phyloP scores from a whole-genome alignment of 2,113 vertebrate species.

The Tichodroma muraria region DNA sequence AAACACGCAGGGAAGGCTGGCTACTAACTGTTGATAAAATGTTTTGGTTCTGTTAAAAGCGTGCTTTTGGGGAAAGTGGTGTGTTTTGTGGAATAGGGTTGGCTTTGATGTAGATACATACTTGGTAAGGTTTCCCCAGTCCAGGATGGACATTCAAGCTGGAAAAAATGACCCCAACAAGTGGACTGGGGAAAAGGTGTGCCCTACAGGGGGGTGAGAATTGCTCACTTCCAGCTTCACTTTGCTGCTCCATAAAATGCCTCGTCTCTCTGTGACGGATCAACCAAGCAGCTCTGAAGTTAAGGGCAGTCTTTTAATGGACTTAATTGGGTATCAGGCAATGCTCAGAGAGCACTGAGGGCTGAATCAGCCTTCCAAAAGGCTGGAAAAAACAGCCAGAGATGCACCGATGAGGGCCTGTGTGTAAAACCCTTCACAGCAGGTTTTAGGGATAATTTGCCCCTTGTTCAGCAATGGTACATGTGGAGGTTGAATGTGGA shows the following conservation, averaged over 20 bases:
- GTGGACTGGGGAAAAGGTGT: neutral
- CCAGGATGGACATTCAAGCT: neutral
- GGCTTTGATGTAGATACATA: neutral
- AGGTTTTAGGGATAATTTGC: neutral
- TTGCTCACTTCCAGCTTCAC: neutral
- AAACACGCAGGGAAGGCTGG: neutral
- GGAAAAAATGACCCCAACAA: neutral
- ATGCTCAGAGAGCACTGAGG: neutral
- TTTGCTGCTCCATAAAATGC: rapidly evolving
- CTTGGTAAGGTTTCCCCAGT: neutral
- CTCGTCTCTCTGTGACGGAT: neutral
- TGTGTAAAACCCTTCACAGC: neutral
- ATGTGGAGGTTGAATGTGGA: neutral
- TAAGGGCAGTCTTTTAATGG: neutral
- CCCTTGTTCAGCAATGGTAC: neutral
- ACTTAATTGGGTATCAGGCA: neutral
- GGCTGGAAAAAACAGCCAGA: neutral
- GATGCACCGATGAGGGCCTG: rapidly evolving
- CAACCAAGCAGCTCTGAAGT: neutral
- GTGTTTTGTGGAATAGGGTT: neutral
- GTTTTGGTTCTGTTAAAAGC: neutral
- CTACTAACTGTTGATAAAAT: neutral
- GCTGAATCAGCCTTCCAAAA: neutral
- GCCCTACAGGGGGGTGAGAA: rapidly evolving
- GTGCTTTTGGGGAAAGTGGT: neutral